Percentiles rank a stretch among this genome's conserved stretches.
Conservation (phyloP, 2,113 vertebrate species). For the Haplotaxodon microlepis region DNA sequence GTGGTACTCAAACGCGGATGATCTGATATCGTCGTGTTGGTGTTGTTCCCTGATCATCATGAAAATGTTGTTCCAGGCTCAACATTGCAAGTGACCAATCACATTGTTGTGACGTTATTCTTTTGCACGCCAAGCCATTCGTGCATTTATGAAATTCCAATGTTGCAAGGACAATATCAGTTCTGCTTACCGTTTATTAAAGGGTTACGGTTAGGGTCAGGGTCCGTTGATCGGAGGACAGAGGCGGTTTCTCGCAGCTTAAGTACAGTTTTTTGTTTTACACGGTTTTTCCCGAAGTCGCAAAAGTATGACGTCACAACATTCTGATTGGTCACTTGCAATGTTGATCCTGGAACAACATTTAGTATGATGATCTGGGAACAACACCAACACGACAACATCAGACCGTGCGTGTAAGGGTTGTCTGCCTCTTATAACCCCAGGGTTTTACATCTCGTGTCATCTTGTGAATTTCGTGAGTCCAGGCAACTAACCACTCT, state of each 20-base stretch:
- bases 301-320: neutral
- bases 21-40: neutral
- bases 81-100: neutral
- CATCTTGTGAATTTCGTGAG: fast-evolving
- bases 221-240: fast-evolving
- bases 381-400: neutral
- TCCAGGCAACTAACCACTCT: neutral
- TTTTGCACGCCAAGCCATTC: neutral
- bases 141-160: no score
- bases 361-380: neutral
- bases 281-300: neutral
- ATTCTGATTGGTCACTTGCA: neutral
- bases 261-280: neutral
- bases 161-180: no score
- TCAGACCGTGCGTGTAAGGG: neutral
- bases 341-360: neutral
- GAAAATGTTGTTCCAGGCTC: neutral
- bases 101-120: neutral
- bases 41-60: neutral
- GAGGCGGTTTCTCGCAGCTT: no score
- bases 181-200: neutral
- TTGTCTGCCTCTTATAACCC: neutral
- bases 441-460: neutral
- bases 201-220: neutral
- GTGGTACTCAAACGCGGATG: no score